Percentiles rank a stretch among this genome's conserved stretches.
These are phyloP conservation scores for Lophotis ruficrista DNA, from an alignment of 2,113 vertebrate genomes.

Conservation along the genomic window DNA sequence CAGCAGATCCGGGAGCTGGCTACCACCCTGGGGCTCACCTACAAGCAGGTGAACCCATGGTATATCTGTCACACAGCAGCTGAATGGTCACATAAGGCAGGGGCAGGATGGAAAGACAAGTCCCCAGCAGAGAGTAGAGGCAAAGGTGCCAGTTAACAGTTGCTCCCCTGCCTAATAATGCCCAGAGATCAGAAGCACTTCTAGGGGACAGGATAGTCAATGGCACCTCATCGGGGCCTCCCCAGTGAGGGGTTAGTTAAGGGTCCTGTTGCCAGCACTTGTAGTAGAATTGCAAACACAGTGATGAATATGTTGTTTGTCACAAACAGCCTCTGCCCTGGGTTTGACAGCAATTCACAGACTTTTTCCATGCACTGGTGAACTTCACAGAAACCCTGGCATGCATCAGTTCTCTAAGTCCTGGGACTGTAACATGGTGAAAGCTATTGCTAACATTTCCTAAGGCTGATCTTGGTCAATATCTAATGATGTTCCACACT, in stretches of 20 bases:
- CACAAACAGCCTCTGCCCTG: background rate
- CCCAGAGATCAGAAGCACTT: background rate
- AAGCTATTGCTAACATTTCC: background rate
- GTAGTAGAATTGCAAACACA: slow-evolving; percentile 6
- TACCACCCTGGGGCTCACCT: slow-evolving; percentile 75
- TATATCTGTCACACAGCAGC: background rate
- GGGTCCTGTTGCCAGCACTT: background rate
- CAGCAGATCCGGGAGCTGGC: slow-evolving; percentile 81
- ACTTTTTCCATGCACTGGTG: background rate
- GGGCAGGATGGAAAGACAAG: background rate
- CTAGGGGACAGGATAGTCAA: background rate
- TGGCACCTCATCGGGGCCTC: background rate
- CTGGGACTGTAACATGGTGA: background rate
- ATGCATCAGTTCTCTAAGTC: background rate
- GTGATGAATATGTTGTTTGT: background rate
- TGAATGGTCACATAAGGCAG: background rate
- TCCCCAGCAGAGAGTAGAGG: background rate
- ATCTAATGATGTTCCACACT: background rate
- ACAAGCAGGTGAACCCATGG: slow-evolving; percentile 77
- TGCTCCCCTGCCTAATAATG: background rate
- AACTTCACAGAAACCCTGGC: background rate
- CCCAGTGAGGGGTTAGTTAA: background rate
- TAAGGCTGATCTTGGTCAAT: background rate
- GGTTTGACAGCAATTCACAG: background rate
- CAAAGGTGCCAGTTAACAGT: background rate